A percentile compares a stretch with the other conserved stretches of the same genome.
Conservation (phyloP, 37 sponge, comb jelly and placozoan species). For the Halisarca cf. caerulea region DNA sequence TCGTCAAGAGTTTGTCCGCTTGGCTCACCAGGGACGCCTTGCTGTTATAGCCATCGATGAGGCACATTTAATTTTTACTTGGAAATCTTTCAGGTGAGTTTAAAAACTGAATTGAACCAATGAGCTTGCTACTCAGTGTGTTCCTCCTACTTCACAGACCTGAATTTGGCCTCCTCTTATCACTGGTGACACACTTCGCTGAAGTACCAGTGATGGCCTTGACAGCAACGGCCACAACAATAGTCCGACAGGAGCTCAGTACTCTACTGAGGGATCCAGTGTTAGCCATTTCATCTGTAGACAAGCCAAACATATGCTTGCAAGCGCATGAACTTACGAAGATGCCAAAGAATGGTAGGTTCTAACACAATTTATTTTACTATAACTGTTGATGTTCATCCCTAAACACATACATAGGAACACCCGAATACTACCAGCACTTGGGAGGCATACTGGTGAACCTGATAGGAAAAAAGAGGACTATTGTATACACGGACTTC, state of each 20-base stretch:
- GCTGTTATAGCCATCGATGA: conserved; percentile 46
- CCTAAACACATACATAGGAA: too few relatives aligned
- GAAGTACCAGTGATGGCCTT: conserved; percentile 40
- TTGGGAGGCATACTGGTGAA: too few relatives aligned
- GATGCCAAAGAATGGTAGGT: too few relatives aligned
- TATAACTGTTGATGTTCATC: too few relatives aligned
- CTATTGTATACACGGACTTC: conserved; percentile 38
- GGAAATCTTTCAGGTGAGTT: conserved; percentile 35
- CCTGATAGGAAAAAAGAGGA: too few relatives aligned
- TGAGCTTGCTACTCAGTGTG: too few relatives aligned
- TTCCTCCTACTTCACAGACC: too few relatives aligned
- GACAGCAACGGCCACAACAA: conserved; percentile 47
- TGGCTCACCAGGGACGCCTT: neutral
- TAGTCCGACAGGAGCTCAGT: neutral
- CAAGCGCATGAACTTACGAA: too few relatives aligned
- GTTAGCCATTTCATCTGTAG: neutral
- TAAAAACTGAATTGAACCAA: too few relatives aligned
- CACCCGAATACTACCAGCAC: too few relatives aligned
- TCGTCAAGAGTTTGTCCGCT: neutral
- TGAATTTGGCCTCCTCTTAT: neutral
- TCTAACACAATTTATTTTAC: too few relatives aligned
- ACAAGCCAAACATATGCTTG: neutral
- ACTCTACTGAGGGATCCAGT: neutral
- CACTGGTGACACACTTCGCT: neutral
- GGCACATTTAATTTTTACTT: conserved; percentile 39